Conservation (phyloP, 2,797 vertebrate species). For the Odontamblyopus rebecca region DNA sequence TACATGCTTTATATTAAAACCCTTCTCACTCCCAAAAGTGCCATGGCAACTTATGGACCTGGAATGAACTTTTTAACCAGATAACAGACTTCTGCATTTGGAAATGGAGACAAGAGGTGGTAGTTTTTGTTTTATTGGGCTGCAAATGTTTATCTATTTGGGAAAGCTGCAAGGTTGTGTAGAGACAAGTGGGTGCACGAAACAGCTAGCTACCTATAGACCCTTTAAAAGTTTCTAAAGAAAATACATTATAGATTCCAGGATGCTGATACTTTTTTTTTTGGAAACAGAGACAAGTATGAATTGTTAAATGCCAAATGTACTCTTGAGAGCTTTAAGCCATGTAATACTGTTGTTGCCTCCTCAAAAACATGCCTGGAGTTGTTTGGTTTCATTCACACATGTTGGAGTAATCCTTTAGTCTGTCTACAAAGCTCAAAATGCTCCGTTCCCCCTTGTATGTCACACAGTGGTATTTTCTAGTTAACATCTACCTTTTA, state of each 20-base stretch:
- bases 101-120: slow-evolving; percentile 30
- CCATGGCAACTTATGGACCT: slow-evolving; percentile 34
- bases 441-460: too few species aligned
- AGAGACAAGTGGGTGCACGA: not conserved
- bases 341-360: too few species aligned
- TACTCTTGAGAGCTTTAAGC: too few species aligned
- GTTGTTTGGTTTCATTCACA: too few species aligned
- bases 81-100: slow-evolving; percentile 23
- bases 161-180: not conserved
- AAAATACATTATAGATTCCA: not conserved
- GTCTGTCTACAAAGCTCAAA: too few species aligned
- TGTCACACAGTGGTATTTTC: too few species aligned
- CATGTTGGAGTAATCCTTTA: too few species aligned
- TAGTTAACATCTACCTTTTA: too few species aligned
- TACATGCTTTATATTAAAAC: slow-evolving; percentile 55
- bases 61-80: slow-evolving; percentile 39
- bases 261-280: not conserved
- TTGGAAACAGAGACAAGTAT: too few species aligned
- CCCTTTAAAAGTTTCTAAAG: too few species aligned
- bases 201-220: not conserved
- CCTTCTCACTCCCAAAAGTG: slow-evolving; percentile 33
- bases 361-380: too few species aligned
- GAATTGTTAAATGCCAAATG: too few species aligned
- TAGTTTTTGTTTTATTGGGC: slow-evolving; percentile 6
- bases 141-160: not conserved